A percentile compares a stretch with the other conserved stretches of the same genome.
phyloP scores from a whole-genome alignment of 2,113 vertebrate species.

The Opisthocomus hoazin region DNA sequence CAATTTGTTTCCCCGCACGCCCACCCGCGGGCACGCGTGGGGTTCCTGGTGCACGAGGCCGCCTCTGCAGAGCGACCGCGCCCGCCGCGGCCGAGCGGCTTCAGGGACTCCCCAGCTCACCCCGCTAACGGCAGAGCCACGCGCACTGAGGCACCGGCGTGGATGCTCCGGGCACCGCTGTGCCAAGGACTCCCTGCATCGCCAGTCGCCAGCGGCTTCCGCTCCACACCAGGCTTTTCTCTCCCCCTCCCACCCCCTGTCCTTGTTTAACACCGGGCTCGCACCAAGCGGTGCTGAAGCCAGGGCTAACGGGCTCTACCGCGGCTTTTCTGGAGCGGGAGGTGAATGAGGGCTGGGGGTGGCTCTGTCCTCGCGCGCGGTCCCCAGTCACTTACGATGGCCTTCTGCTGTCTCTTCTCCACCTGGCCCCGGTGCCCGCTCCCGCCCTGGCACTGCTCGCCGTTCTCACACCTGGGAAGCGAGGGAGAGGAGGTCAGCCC shows the following conservation, averaged over 20 bases:
- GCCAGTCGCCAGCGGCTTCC: not conserved
- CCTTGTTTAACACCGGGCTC: not conserved
- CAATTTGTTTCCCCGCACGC: not conserved
- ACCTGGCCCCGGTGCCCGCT: conserved; percentile 68
- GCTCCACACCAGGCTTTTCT: not conserved
- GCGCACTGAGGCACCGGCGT: not conserved
- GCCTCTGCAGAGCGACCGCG: not conserved
- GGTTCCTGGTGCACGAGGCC: not conserved
- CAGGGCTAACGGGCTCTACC: not conserved
- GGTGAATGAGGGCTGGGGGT: not conserved
- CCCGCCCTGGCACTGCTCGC: conserved; percentile 63
- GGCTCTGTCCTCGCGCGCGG: not conserved
- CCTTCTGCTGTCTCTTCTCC: conserved; percentile 84
- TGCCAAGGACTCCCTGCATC: conserved; percentile 3
- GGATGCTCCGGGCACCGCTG: not conserved
- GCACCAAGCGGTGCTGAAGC: not conserved
- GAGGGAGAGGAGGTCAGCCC: conserved; percentile 43
- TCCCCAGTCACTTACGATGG: conserved; percentile 75
- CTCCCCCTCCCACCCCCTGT: not conserved
- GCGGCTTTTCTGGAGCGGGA: not conserved
- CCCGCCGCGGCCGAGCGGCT: not conserved
- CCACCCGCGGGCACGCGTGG: fast-evolving
- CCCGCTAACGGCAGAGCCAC: not conserved
- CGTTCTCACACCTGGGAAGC: conserved; percentile 78
- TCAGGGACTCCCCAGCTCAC: not conserved